Evolutionary conservation across 2,888 invertebrate genomes (phyloP), one percentile per base, ranked within the genome.

Genomic region (Patella ulyssiponensis): DNA sequence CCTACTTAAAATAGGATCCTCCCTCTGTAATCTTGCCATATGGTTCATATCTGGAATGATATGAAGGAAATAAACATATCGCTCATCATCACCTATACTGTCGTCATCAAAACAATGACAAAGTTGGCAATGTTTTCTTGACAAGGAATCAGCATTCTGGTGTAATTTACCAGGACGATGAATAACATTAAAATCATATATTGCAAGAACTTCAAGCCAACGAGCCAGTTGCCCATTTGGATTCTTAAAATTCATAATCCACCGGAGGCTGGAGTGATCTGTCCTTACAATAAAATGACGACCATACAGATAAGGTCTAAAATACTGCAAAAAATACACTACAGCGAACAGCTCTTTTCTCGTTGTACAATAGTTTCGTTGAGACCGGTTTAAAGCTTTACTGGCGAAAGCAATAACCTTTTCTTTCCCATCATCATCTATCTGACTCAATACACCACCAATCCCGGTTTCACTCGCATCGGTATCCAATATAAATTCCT

Each of bases 251-350:
- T 64, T 64, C n/a, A 64, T 23, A 5, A 64, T 20, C 64, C 64
- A 64, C 23, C 64, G n/a, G 5, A 64, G 20, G 11, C 64, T 64
- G 11, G 64, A 9, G 23, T 84, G 82, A 27, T 80, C 81, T 5
- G 81, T 80, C 72, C 82, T 70, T 11, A 80, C 20, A 3, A 53
- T 53, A 54, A 80, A 81, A 51, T 73, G 69, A 14, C 58, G 20
- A 14, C 80, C 81, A 72, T 81, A 82, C 20, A 83, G 58, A 71
- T 77, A 80, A 9, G 80, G 83, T 27, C 76, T 69, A 64, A 77
- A 83, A 53, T 79, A 74, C 56, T 81, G 80, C 15, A 79, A 77
- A n/a, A n/a, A n/a, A n/a, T n/a, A n/a, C n/a, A n/a, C n/a, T n/a
- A n/a, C n/a, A n/a, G n/a, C n/a, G n/a, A n/a, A n/a, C n/a, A n/a